A percentile compares a stretch with the other conserved stretches of the same genome.
Conservation (phyloP, 2,888 invertebrate genomes). For the Leptarthrus brevirostris region DNA sequence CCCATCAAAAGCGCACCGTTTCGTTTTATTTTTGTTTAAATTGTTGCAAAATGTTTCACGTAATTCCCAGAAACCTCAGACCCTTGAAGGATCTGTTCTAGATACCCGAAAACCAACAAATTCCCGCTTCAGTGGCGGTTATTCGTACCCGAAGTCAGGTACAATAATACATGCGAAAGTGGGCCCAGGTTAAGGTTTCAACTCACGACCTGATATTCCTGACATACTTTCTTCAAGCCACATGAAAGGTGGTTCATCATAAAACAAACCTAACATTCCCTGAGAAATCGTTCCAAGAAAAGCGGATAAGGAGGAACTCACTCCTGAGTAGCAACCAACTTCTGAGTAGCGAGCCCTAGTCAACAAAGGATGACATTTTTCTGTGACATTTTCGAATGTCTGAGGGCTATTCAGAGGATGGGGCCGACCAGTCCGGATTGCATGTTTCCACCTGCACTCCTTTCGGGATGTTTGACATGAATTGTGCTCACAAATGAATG, state of each 20-base stretch:
- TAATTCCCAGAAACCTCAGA: not conserved
- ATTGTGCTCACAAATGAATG: conserved; percentile 10
- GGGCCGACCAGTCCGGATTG: not conserved
- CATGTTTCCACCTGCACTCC: not conserved
- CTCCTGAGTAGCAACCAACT: too few species aligned
- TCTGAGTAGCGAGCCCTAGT: not conserved
- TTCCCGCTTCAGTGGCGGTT: not conserved
- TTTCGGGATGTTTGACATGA: conserved; percentile 16
- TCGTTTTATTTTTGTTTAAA: not conserved
- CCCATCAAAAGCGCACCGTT: not conserved
- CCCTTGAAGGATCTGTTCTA: not conserved
- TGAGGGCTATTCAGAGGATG: not conserved
- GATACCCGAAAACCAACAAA: not conserved
- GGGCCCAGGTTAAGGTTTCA: not conserved
- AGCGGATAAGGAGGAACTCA: not conserved
- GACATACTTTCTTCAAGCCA: conserved; percentile 8
- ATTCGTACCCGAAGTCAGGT: not conserved
- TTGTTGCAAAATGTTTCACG: not conserved
- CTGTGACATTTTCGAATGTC: not conserved
- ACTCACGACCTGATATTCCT: conserved; percentile 12
- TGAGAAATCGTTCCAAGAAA: not conserved
- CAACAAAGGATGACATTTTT: conserved; percentile 2
- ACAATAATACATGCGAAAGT: not conserved
- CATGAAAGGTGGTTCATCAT: conserved; percentile 22
- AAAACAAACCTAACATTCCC: not conserved